Percentiles rank a stretch among this genome's conserved stretches.
These are phyloP conservation scores for Chaenocephalus aceratus DNA, from an alignment of 2,113 vertebrate genomes.

Conservation along the genomic window DNA sequence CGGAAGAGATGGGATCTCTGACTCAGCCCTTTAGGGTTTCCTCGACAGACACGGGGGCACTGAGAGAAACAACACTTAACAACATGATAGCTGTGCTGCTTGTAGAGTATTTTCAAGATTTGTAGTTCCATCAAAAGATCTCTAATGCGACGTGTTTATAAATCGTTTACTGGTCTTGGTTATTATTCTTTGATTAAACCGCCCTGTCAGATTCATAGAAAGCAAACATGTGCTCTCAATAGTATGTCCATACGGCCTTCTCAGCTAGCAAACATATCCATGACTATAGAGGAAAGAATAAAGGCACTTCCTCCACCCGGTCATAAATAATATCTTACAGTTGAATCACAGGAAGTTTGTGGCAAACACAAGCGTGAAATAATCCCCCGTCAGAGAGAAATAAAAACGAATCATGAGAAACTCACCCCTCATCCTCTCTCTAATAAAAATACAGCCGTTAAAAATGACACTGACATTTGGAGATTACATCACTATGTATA, in stretches of 20 bases:
- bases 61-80: constrained; percentile 41
- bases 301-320: constrained; percentile 28
- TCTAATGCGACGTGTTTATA: constrained; percentile 1
- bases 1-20: constrained; percentile 86
- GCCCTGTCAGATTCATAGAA: constrained; percentile 30
- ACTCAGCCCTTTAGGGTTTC: constrained; percentile 83
- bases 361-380: constrained; percentile 9
- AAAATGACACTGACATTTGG: constrained; percentile 14
- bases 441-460: constrained; percentile 34
- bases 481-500: constrained; percentile 45
- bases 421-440: neutral
- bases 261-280: constrained; percentile 29
- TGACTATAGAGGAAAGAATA: constrained; percentile 1
- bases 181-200: constrained; percentile 31
- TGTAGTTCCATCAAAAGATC: constrained; percentile 22
- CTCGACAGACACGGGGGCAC: constrained; percentile 76
- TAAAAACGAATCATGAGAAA: constrained; percentile 25
- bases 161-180: constrained; percentile 3
- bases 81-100: constrained; percentile 27
- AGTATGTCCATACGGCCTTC: constrained; percentile 1
- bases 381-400: constrained; percentile 6
- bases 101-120: neutral
- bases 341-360: constrained; percentile 44
- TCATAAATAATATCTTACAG: constrained; percentile 28
- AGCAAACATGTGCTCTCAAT: constrained; percentile 20